Conservation (phyloP, 2,113 vertebrate species). For the Triplophysa rosa region DNA sequence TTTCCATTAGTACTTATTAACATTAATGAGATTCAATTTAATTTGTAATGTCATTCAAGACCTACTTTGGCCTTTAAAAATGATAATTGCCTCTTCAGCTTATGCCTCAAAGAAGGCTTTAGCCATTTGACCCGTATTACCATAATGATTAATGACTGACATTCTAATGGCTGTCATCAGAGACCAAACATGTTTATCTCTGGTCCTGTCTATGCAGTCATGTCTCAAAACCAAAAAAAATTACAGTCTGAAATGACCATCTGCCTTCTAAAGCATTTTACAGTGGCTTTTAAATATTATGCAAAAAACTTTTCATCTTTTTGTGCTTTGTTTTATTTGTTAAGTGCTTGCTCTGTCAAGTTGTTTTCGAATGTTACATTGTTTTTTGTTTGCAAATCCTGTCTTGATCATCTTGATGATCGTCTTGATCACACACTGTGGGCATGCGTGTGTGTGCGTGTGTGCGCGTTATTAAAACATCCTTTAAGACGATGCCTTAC, state of each 20-base stretch:
- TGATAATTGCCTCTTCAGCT: slow-evolving; percentile 40
- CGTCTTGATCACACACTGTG: too few relatives aligned
- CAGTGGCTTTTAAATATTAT: neutral
- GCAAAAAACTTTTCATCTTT: neutral
- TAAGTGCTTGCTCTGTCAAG: too few relatives aligned
- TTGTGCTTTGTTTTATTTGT: neutral
- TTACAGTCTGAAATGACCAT: neutral
- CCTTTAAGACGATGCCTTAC: too few relatives aligned
- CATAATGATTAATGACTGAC: slow-evolving; percentile 50
- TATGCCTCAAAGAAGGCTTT: slow-evolving; percentile 36
- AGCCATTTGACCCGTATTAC: slow-evolving; percentile 43
- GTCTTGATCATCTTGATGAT: too few relatives aligned
- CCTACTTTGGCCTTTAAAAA: slow-evolving; percentile 49
- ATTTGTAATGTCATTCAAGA: slow-evolving; percentile 46
- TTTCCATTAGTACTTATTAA: slow-evolving; percentile 49
- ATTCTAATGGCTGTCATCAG: slow-evolving; percentile 47
- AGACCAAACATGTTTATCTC: slow-evolving; percentile 42
- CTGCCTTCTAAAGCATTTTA: neutral
- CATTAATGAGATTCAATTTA: slow-evolving; percentile 46
- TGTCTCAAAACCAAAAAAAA: neutral
- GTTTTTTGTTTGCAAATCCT: too few relatives aligned
- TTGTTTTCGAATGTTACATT: too few relatives aligned
- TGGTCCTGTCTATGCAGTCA: neutral
- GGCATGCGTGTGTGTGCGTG: too few relatives aligned
- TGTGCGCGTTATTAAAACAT: too few relatives aligned